Conservation (phyloP, 2,888 invertebrate genomes). For the Megaustenia siamemsis region DNA sequence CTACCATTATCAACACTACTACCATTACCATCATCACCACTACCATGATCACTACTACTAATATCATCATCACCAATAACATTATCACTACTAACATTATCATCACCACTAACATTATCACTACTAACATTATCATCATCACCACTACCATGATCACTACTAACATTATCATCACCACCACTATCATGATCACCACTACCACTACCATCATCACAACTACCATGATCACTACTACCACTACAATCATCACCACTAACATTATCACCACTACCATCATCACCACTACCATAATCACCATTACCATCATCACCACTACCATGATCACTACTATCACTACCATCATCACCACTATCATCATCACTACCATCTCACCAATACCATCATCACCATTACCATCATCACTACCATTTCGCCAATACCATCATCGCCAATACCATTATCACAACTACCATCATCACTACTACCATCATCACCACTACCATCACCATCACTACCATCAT, state of each 20-base stretch:
- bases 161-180: too few species aligned
- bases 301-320: neutral
- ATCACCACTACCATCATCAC: neutral
- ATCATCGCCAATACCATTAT: neutral
- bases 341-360: neutral
- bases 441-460: neutral
- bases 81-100: neutral
- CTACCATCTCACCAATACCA: neutral
- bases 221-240: neutral
- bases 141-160: neutral
- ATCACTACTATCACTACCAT: constrained; percentile 1
- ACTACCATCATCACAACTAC: too few species aligned
- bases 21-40: too few species aligned
- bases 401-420: neutral
- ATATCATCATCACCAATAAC: neutral
- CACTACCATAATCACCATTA: neutral
- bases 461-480: neutral
- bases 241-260: neutral
- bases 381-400: neutral
- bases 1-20: too few species aligned
- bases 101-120: neutral
- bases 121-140: neutral
- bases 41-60: too few species aligned
- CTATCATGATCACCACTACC: too few species aligned
- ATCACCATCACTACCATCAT: neutral